A percentile compares a stretch with the other conserved stretches of the same genome.
phyloP scores from a whole-genome alignment of 1,140 invertebrate species.

The Caenorhabditis latens region DNA sequence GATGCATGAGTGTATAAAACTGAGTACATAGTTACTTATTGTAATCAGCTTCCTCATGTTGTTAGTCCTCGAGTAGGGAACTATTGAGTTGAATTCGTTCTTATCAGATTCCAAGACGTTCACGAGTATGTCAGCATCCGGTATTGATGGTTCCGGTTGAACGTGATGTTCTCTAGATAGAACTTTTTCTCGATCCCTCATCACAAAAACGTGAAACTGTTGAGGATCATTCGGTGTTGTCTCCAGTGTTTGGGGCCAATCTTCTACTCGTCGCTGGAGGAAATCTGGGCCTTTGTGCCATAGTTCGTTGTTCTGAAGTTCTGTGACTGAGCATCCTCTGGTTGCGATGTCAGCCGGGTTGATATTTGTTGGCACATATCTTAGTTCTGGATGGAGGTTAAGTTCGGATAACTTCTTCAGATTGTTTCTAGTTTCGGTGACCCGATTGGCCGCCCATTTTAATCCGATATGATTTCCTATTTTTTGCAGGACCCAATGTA shows the following conservation, averaged over 20 bases:
- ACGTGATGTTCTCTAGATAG: background rate
- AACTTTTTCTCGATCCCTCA: background rate
- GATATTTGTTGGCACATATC: background rate
- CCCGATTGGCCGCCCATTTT: background rate
- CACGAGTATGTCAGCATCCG: no score
- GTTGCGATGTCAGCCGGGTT: constrained; percentile 30
- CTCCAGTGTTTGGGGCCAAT: background rate
- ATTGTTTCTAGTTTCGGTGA: background rate
- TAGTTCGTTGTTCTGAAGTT: background rate
- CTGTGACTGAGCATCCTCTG: background rate
- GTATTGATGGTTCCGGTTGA: no score
- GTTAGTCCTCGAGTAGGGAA: no score
- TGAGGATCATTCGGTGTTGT: background rate
- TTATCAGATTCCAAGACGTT: no score
- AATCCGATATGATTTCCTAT: background rate
- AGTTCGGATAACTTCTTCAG: background rate
- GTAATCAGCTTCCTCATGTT: no score
- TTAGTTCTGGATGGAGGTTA: background rate
- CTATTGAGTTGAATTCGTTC: no score
- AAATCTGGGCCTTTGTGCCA: background rate
- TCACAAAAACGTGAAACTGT: background rate
- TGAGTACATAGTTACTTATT: no score
- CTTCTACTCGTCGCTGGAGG: background rate
- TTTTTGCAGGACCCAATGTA: background rate
- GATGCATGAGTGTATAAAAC: no score